Conservation (phyloP, 2,113 vertebrate genomes). For the Perognathus longimembris region DNA sequence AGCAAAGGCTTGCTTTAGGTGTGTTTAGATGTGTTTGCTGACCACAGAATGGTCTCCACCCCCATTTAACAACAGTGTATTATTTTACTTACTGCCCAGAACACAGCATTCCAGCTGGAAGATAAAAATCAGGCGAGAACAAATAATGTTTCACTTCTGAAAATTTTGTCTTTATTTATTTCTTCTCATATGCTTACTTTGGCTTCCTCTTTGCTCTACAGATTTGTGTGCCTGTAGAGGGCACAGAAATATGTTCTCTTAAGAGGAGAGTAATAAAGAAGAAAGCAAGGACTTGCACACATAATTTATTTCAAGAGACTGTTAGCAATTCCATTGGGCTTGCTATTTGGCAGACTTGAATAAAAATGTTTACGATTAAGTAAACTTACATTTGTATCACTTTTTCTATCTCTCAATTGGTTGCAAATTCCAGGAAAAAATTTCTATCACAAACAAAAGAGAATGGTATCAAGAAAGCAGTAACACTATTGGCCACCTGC, state of each 20-base stretch:
- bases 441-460: slow-evolving; percentile 7
- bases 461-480: neutral
- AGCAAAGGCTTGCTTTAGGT: neutral
- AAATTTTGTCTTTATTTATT: neutral
- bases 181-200: neutral
- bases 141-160: neutral
- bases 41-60: neutral
- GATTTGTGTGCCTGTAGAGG: neutral
- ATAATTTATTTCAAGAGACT: neutral
- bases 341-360: neutral
- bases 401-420: neutral
- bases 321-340: neutral
- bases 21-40: neutral
- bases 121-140: slow-evolving; percentile 19
- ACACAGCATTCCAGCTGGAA: neutral
- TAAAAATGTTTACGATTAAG: slow-evolving; percentile 19
- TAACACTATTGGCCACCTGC: no score
- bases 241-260: neutral
- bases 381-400: neutral
- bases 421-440: slow-evolving; percentile 1
- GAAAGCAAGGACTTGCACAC: neutral
- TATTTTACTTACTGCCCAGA: neutral
- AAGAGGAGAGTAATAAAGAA: neutral
- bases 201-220: neutral
- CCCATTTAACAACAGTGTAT: neutral